Conservation (phyloP, 2,113 vertebrate species). For the Polypterus senegalus region DNA sequence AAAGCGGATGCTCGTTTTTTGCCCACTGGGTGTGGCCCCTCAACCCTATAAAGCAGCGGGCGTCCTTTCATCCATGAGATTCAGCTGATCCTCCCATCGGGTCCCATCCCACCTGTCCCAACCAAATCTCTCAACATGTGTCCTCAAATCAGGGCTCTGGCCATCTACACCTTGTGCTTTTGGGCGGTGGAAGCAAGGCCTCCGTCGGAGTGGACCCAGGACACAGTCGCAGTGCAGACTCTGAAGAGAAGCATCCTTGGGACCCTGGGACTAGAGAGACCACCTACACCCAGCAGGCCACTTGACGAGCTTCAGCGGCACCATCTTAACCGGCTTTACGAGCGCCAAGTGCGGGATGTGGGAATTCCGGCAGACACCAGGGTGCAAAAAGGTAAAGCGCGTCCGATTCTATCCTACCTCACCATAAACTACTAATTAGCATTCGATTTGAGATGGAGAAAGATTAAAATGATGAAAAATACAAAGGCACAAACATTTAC, state of each 20-base stretch:
- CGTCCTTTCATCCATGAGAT: too few species aligned
- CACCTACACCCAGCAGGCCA: conserved; percentile 21
- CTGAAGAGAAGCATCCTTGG: conserved; percentile 49
- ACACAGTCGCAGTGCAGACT: conserved; percentile 32
- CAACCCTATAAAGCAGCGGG: too few species aligned
- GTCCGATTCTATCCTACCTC: conserved; percentile 24
- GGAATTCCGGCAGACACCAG: background rate
- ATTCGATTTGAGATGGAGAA: conserved; percentile 18
- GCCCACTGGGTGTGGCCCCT: too few species aligned
- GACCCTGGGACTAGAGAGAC: conserved; percentile 37
- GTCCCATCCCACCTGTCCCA: too few species aligned
- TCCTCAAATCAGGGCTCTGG: too few species aligned
- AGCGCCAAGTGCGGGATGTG: conserved; percentile 33
- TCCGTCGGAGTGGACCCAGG: conserved; percentile 5
- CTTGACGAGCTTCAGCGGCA: conserved; percentile 34
- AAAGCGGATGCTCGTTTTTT: too few species aligned
- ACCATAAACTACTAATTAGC: conserved; percentile 36
- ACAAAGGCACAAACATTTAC: background rate
- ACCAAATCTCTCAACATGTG: too few species aligned
- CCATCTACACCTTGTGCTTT: too few species aligned
- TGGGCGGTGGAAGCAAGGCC: conserved; percentile 21
- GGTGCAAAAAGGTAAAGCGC: background rate
- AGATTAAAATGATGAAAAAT: background rate
- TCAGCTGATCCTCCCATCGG: too few species aligned
- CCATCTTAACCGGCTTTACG: conserved; percentile 43